phyloP scores from a whole-genome alignment of 2,888 invertebrate species.

The Lithophane semibrunnea region DNA sequence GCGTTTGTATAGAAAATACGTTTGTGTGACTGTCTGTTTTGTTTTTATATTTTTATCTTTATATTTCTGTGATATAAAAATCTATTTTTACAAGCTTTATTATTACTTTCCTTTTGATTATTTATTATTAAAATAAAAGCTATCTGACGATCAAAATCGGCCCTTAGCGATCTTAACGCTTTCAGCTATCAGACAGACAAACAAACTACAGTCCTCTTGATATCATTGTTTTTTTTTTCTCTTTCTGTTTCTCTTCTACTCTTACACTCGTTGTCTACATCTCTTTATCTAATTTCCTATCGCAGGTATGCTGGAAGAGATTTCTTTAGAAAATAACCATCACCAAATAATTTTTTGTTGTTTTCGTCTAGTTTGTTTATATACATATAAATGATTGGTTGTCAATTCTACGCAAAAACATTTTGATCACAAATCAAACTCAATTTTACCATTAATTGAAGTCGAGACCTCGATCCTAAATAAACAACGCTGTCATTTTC shows the following conservation, averaged over 20 bases:
- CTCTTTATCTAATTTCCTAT: not conserved
- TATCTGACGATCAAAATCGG: too few species aligned
- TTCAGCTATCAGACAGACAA: not conserved
- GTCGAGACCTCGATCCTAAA: not conserved
- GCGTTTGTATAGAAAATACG: not conserved
- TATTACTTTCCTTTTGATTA: too few species aligned
- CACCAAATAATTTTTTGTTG: not conserved
- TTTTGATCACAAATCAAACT: conserved; percentile 2
- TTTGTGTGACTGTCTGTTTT: not conserved
- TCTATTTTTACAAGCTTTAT: too few species aligned
- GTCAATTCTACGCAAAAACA: not conserved
- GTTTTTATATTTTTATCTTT: too few species aligned
- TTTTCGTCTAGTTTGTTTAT: too few species aligned
- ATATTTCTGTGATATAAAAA: too few species aligned
- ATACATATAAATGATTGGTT: too few species aligned
- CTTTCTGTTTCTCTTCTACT: not conserved
- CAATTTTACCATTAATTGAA: conserved; percentile 5
- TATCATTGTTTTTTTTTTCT: too few species aligned
- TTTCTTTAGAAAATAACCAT: not conserved
- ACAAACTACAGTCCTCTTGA: not conserved
- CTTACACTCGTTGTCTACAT: not conserved
- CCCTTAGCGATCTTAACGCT: too few species aligned
- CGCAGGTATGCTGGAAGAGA: not conserved
- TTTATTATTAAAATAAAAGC: too few species aligned
- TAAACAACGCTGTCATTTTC: conserved; percentile 25